Conservation (phyloP, 2,797 vertebrate species). For the Linurgus olivaceus region DNA sequence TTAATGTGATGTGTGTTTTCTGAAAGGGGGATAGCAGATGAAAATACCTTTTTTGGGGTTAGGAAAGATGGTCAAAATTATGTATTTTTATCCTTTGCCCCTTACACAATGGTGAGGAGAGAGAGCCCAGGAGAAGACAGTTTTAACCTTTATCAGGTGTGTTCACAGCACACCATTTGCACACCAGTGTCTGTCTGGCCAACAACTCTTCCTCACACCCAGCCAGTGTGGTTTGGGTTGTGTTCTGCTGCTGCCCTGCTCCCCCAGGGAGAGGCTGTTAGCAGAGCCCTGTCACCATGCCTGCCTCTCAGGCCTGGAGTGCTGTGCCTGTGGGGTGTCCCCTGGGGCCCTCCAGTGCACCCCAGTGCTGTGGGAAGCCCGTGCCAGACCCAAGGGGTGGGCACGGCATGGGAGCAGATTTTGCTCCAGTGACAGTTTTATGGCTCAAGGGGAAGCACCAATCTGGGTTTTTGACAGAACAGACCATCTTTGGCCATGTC, state of each 20-base stretch:
- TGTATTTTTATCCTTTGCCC: background rate
- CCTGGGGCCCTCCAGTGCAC: rapidly evolving
- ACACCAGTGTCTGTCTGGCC: background rate
- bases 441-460: rapidly evolving
- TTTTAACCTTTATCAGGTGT: background rate
- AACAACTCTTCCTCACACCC: rapidly evolving
- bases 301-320: background rate
- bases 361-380: rapidly evolving
- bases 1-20: background rate
- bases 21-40: background rate
- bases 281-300: rapidly evolving
- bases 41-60: background rate
- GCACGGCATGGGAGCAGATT: background rate
- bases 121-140: background rate
- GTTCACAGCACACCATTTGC: rapidly evolving
- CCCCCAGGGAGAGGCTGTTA: rapidly evolving
- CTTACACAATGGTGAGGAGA: rapidly evolving
- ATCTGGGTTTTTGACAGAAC: background rate
- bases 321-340: background rate
- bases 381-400: background rate
- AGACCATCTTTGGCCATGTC: background rate
- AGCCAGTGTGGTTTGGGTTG: rapidly evolving
- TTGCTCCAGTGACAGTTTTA: background rate
- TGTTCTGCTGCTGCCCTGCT: background rate
- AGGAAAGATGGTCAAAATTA: background rate